Evolutionary conservation across 2,797 vertebrate species (phyloP).

Genomic region (Helarctos malayanus): DNA sequence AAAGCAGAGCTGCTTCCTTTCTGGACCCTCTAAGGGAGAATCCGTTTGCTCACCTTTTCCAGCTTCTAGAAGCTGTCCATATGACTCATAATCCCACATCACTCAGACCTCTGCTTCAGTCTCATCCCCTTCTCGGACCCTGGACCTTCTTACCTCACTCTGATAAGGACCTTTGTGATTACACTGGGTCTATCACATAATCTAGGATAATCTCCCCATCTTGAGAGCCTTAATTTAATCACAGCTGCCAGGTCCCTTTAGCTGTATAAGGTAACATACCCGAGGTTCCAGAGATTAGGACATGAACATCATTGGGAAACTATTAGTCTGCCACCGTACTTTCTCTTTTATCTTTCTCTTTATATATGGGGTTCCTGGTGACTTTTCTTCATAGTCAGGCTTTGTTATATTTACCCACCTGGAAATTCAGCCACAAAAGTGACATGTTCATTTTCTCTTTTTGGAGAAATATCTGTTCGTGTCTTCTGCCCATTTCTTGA

Average conservation of each 20-base stretch:
- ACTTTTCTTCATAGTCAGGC: background rate
- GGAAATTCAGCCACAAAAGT: constrained; percentile 25
- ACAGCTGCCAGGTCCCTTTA: background rate
- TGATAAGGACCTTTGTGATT: background rate
- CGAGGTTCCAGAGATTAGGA: background rate
- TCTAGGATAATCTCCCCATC: background rate
- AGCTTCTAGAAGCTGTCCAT: background rate
- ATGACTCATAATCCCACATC: background rate
- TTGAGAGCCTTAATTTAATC: background rate
- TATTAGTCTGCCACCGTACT: background rate
- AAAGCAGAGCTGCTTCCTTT: background rate
- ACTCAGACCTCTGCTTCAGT: background rate
- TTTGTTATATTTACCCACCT: constrained; percentile 16
- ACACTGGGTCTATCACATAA: background rate
- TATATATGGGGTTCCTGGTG: background rate
- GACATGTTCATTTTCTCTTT: background rate
- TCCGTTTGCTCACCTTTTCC: background rate
- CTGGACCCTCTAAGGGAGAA: background rate
- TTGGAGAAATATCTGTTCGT: background rate
- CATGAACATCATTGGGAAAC: background rate
- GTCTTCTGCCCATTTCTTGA: background rate
- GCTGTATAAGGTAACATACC: background rate
- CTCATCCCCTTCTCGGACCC: background rate
- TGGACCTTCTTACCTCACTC: background rate
- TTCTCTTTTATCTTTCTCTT: background rate